A percentile compares a stretch with the other conserved stretches of the same genome.
Evolutionary conservation across 2,797 vertebrate species (phyloP).

Genomic region (Poeciliopsis gracilis): DNA sequence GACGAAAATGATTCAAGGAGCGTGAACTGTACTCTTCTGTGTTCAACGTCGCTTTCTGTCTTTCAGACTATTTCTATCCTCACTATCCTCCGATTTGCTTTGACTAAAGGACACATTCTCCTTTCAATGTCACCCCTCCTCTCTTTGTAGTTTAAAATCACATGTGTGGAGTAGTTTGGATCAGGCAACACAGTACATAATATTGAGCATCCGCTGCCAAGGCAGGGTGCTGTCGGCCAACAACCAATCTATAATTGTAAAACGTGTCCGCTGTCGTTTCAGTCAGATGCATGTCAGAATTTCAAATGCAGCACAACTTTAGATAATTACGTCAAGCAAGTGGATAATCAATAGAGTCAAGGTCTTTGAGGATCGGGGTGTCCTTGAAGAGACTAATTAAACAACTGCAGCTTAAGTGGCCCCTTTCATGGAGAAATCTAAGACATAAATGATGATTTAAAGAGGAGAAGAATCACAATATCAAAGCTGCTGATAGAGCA

Average conservation of each 20-base stretch:
- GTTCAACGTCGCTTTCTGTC: conserved; percentile 15
- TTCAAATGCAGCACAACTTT: conserved; percentile 51
- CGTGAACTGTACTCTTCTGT: background rate
- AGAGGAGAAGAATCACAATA: conserved; percentile 31
- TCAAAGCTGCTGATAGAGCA: conserved; percentile 60
- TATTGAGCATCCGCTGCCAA: conserved; percentile 25
- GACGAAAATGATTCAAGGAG: background rate
- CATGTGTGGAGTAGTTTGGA: conserved; percentile 32
- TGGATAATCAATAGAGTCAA: conserved; percentile 74
- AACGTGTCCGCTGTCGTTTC: conserved; percentile 63
- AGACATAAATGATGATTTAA: conserved; percentile 59
- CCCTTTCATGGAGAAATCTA: conserved; percentile 54
- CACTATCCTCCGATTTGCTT: conserved; percentile 22
- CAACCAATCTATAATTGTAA: conserved; percentile 66
- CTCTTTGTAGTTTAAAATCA: conserved; percentile 57
- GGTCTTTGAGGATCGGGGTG: conserved; percentile 56
- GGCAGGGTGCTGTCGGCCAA: conserved; percentile 53
- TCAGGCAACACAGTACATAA: conserved; percentile 33
- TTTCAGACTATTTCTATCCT: conserved; percentile 23
- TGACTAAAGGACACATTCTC: conserved; percentile 55
- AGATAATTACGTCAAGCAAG: conserved; percentile 61
- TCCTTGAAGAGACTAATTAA: conserved; percentile 73
- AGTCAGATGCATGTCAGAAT: conserved; percentile 59
- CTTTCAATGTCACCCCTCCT: conserved; percentile 63
- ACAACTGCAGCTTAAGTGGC: conserved; percentile 47